Evolutionary conservation across 35 echinoderm and acorn worm genomes (phyloP).

Genomic region (Lytechinus variegatus): DNA sequence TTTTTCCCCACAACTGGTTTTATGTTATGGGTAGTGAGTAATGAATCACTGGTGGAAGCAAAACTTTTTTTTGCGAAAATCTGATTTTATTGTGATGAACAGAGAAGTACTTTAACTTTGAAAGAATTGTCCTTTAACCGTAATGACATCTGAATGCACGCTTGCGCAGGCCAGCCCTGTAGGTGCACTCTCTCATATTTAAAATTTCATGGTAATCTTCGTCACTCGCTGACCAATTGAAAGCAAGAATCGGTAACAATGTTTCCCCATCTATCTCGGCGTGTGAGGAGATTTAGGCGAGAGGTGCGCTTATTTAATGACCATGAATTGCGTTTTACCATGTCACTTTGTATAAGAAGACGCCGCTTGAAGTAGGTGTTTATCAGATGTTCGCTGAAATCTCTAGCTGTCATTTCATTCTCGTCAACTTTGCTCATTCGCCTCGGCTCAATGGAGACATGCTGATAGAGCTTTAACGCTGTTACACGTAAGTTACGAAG

Average conservation of each 20-base stretch:
- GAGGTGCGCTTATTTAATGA: not conserved
- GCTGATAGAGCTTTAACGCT: not conserved
- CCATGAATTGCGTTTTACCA: not conserved
- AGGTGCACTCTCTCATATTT: not conserved
- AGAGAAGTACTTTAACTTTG: no score
- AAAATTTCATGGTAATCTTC: conserved; percentile 9
- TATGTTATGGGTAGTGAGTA: not conserved
- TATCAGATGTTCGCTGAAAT: not conserved
- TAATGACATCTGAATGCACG: not conserved
- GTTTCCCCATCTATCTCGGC: not conserved
- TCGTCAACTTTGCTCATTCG: not conserved
- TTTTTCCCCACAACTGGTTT: not conserved
- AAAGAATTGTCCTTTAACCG: not conserved
- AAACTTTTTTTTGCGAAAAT: no score
- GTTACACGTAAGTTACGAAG: not conserved
- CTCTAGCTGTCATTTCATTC: not conserved
- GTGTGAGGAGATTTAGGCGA: not conserved
- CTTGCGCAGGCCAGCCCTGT: not conserved
- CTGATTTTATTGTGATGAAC: no score
- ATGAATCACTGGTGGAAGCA: not conserved
- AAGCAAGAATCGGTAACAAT: not conserved
- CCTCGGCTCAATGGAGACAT: not conserved
- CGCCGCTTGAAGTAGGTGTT: not conserved
- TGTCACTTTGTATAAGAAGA: not conserved
- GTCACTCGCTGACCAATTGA: not conserved